phyloP scores from a whole-genome alignment of 2,888 invertebrate genomes.

The Tortrix viridana region DNA sequence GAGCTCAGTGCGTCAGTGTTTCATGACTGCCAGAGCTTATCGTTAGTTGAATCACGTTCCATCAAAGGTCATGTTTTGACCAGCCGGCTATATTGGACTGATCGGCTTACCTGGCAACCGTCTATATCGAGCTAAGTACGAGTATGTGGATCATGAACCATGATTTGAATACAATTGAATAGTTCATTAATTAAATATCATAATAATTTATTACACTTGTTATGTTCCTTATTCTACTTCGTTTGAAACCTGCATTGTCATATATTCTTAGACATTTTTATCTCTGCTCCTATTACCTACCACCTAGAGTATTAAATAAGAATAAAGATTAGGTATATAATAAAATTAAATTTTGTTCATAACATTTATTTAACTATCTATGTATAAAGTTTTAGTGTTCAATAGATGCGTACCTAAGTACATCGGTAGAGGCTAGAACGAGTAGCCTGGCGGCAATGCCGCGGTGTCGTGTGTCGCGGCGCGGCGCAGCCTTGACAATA shows the following conservation, averaged over 20 bases:
- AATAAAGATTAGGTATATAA: too few species aligned
- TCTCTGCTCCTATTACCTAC: too few species aligned
- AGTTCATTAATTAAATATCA: not conserved
- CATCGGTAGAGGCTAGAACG: slow-evolving; percentile 26
- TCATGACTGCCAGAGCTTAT: slow-evolving; percentile 1
- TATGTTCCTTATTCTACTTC: too few species aligned
- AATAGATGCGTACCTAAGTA: slow-evolving; percentile 20
- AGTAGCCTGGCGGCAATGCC: slow-evolving; percentile 26
- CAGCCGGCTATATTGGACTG: not conserved
- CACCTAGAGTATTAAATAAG: too few species aligned
- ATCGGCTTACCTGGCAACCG: not conserved
- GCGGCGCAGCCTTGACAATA: slow-evolving; percentile 31
- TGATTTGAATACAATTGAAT: not conserved
- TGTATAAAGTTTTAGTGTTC: slow-evolving; percentile 2
- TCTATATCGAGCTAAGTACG: slow-evolving; percentile 5
- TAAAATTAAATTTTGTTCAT: too few species aligned
- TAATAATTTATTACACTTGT: too few species aligned
- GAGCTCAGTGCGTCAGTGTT: not conserved
- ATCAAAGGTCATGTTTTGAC: slow-evolving; percentile 9
- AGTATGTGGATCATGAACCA: slow-evolving; percentile 8
- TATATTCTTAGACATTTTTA: too few species aligned
- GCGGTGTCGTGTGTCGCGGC: slow-evolving; percentile 32
- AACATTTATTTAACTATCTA: too few species aligned
- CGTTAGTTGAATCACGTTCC: not conserved
- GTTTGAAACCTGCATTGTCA: too few species aligned